Evolutionary conservation across 2,888 invertebrate genomes (phyloP), one percentile per base, ranked within the genome.

Genomic region (Chrysomela aeneicollis): DNA sequence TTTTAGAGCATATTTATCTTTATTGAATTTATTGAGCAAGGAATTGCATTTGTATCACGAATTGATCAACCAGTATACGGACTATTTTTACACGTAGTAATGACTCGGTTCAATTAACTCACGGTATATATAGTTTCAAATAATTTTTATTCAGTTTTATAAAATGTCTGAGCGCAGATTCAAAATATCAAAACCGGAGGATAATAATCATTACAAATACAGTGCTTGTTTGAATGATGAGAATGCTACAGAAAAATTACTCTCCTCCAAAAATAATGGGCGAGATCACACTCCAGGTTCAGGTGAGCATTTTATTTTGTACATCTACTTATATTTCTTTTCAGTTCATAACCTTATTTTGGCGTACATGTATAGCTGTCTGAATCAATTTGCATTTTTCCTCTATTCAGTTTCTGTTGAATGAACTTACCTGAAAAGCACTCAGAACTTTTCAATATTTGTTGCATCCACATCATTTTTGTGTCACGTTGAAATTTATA

Each of bases 131-230:
- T 18, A 5, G 46, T 63, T 58, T 53, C 15, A 30, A 55, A 61
- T 71, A 63, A 57, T 55, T 68, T 63, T 64, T 60, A 67, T 63
- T 35, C 61, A 67, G 59, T 67, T 66, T 61, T 58, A 54, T 46
- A 84, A 82, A 75, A 87, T 87, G 87, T 85, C 87, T 67, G 87
- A 87, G 79, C 63, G 72, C 26, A 82, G 87, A 49, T 87, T 87
- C 78, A 87, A 87, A 79, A 86, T 87, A 80, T 87, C 87, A 66
- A 87, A 86, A 77, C 85, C 85, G 35, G 87, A 87, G 71, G 87
- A 87, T 73, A 84, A 85, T 37, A 82, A 85, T 66, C 85, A 85
- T 67, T 76, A 76, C 59, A 75, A 77, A 52, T 87, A 82, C 70
- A 86, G 85, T 80, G 87, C 86, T 78, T 86, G 69, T 15, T 63